Evolutionary conservation across 37 sponge, comb jelly and placozoan species (phyloP).

Genomic region (Eunapius fragilis): DNA sequence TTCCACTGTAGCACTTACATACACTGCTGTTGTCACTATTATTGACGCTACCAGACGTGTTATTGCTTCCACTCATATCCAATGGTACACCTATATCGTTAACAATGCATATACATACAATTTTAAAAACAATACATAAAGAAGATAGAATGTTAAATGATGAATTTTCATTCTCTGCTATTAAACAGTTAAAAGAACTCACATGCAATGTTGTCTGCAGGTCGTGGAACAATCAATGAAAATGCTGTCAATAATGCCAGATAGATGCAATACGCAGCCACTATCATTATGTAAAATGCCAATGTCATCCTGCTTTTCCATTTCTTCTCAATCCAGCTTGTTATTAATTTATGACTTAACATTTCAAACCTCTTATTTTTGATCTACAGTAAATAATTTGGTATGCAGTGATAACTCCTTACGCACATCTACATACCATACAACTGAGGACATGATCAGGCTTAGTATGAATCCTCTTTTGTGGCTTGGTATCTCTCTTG

Average conservation of each 20-base stretch:
- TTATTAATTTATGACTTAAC: background rate
- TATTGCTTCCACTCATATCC: too few relatives aligned
- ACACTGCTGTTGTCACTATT: too few relatives aligned
- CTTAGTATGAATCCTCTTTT: background rate
- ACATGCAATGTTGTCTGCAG: background rate
- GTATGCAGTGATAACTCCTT: background rate
- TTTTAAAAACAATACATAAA: too few relatives aligned
- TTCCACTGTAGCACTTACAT: too few relatives aligned
- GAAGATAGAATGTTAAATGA: too few relatives aligned
- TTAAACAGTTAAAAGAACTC: background rate
- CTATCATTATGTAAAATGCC: background rate
- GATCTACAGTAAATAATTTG: background rate
- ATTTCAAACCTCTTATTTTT: background rate
- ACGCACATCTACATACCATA: background rate
- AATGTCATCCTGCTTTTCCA: background rate
- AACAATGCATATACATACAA: too few relatives aligned
- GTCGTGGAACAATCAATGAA: background rate
- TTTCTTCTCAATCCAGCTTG: background rate
- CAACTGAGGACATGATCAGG: background rate
- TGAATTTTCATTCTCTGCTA: too few relatives aligned
- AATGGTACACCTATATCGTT: too few relatives aligned
- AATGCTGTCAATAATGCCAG: background rate
- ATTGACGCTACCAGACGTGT: too few relatives aligned
- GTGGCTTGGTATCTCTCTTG: background rate
- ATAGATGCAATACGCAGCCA: background rate